Evolutionary conservation across 2,888 invertebrate genomes (phyloP), one percentile per base, ranked within the genome.

Genomic region (Choreutis nemorana): DNA sequence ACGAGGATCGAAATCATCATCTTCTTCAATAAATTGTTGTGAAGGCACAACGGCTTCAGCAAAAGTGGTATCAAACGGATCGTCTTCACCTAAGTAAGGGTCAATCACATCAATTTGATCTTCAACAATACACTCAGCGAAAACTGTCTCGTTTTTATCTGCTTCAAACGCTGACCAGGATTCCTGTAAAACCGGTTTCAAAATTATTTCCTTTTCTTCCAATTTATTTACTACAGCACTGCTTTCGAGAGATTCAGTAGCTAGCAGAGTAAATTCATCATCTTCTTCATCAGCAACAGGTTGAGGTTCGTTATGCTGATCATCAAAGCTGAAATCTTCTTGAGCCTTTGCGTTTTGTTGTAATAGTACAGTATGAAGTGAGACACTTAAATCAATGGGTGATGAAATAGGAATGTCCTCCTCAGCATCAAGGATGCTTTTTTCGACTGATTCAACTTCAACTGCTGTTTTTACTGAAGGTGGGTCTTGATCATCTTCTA

Each of bases 31-130:
- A 30, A 81, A 66, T 26, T 52, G 44, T 13, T 45, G 33, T 6
- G 45, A 29, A 40, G 87, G 90, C 29, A 90, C 70, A 26, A 91
- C 83, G 45, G 87, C 87, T 31, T 89, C 89, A 0, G 89, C 91
- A 60, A 91, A 91, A 28, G 89, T 85, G 12, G 93, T 93, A 50
- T 93, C 92, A 48, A 93, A 93, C 0, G 93, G 93, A 81, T 93
- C 92, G 46, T 84, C 85, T 48, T 83, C 82, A 38, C 81, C 83
- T 39, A 72, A 50, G 50, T 83, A 82, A 28, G 66, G 71, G 44
- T 73, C 73, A 37, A 63, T 30, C 3, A 68, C 53, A 46, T 78
- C 75, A 37, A 72, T 60, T 41, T 73, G 68, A 50, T 81, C 77
- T 51, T 79, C 78, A 14, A 64, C 61, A 29, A 78, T 71, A 29